phyloP scores from a whole-genome alignment of 2,113 vertebrate species.

The Nerophis lumbriciformis region DNA sequence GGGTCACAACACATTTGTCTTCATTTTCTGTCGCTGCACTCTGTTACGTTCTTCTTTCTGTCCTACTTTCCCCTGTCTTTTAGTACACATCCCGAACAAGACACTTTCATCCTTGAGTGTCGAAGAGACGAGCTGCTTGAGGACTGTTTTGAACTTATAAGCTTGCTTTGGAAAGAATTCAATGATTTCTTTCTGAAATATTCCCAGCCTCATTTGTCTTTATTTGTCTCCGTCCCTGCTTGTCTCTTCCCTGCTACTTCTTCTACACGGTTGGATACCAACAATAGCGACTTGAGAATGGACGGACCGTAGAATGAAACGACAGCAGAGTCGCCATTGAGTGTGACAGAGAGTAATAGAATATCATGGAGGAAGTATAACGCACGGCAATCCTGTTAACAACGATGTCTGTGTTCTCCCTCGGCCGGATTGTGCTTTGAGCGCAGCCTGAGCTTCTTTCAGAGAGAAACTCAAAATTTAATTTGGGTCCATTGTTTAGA shows the following conservation, averaged over 20 bases:
- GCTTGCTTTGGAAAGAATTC: slow-evolving; percentile 16
- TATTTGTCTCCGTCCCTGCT: slow-evolving; percentile 30
- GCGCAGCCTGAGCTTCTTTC: slow-evolving; percentile 49
- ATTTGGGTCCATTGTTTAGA: slow-evolving; percentile 69
- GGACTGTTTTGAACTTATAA: not conserved
- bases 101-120: not conserved
- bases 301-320: slow-evolving; percentile 44
- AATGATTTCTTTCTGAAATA: slow-evolving; percentile 16
- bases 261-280: slow-evolving; percentile 23
- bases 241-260: slow-evolving; percentile 29
- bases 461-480: slow-evolving; percentile 66
- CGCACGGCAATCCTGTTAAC: slow-evolving; percentile 66
- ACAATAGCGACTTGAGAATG: slow-evolving; percentile 34
- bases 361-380: slow-evolving; percentile 47
- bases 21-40: slow-evolving; percentile 6
- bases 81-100: slow-evolving; percentile 9
- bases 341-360: slow-evolving; percentile 55
- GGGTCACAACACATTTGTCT: not conserved
- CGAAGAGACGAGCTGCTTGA: slow-evolving; percentile 13
- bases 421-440: slow-evolving; percentile 61
- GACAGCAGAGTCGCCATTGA: slow-evolving; percentile 27
- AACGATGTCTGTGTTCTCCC: slow-evolving; percentile 48
- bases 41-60: not conserved
- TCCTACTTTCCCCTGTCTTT: not conserved
- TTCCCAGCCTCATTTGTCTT: slow-evolving; percentile 21